Base-by-base conservation (phyloP, 2,113 vertebrate genomes). In the Shinisaurus crocodilurus region DNA sequence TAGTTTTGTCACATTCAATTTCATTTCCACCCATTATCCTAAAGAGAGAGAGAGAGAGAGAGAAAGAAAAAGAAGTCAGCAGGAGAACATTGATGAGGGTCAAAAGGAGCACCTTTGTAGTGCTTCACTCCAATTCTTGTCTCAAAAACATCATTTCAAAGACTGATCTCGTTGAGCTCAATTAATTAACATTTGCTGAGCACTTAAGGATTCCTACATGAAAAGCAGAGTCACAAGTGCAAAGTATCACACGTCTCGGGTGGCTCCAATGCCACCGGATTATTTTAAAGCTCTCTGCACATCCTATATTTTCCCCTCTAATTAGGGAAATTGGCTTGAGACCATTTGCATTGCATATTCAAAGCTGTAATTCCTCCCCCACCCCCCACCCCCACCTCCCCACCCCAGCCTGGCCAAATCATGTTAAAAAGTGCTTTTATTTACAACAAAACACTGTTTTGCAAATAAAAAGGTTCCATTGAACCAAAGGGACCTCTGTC, bases 31-130 rank as follows among this genome's bases (percentile, higher is more conserved):
- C 37, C 37, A 85, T n/a, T 50, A n/a, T n/a, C n/a, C n/a, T 72
- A 2, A 72, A 86, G 54, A 91, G 72, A 74, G 83, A 87, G 82
- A 57, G 0, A 72, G 81, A 76, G 63, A 82, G 34, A 83, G 67
- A 91, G 80, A 67, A 82, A 88, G 84, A 45, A 0, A 74, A 82
- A 45, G 57, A 85, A 29, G 82, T 37, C 69, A 75, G 9, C 23
- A 72, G 1, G 10, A n/a, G n/a, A 50, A 3, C 29, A 74, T 0
- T 40, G 20, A 93, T 15, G 25, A 20, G 0, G 0, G 0, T 43
- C 0, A 16, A 74, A 0, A 1, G 50, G 67, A 92, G 85, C 43
- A 45, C 74, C 87, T 79, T 74, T 40, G 70, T 54, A 32, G 48
- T 81, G 67, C 40, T 3, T 0, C 69, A 0, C 65, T 77, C 74